Conservation (phyloP, 2,113 vertebrate genomes). For the Mus spicilegus region DNA sequence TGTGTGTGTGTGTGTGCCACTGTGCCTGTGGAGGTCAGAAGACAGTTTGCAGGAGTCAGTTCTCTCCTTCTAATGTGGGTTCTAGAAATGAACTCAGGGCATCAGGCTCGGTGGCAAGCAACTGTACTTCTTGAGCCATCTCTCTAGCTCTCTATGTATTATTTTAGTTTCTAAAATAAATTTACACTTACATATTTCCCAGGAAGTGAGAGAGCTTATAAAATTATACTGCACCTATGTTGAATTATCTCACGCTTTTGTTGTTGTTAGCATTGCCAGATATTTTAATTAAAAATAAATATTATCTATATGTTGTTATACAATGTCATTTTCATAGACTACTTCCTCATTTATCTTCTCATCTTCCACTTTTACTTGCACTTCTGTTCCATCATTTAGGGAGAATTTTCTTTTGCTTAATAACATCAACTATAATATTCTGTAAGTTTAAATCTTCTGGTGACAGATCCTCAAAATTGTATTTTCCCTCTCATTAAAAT, state of each 20-base stretch:
- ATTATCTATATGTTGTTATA: neutral
- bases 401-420: neutral
- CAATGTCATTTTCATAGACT: neutral
- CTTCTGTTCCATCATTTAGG: neutral
- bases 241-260: neutral
- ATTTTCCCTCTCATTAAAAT: neutral
- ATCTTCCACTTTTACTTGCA: neutral
- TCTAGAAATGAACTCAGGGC: neutral
- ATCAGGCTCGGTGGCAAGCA: neutral
- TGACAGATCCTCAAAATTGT: neutral
- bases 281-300: neutral
- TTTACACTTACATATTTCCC: neutral
- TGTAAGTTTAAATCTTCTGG: neutral
- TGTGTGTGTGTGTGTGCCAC: neutral
- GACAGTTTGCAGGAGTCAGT: neutral
- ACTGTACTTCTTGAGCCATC: neutral
- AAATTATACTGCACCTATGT: neutral
- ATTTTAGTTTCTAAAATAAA: neutral
- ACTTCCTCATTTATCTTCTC: neutral
- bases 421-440: neutral
- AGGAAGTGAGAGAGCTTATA: neutral
- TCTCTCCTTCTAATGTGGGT: neutral
- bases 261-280: neutral
- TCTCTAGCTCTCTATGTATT: neutral
- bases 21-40: neutral